Base-by-base conservation (phyloP, 2,888 invertebrate genomes). In the Brenthis hecate region DNA sequence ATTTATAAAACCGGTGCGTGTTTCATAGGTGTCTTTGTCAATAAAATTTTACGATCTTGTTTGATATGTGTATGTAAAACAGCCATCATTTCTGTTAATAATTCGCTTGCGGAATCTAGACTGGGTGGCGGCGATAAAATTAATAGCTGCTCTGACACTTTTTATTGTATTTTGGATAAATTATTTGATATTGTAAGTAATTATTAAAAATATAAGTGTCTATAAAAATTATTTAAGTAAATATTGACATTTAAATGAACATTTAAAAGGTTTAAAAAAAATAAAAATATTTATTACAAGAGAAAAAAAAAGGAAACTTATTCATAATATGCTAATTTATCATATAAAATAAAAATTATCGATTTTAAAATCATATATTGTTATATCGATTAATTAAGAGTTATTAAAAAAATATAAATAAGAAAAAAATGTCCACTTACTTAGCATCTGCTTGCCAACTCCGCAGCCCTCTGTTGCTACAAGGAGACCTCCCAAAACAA, bases 21-120 rank as follows among this genome's bases (percentile, higher is more conserved):
- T 74, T 85, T 82, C 73, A 87, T 88, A 90, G 89, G 87, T 91
- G 88, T 87, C 84, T 80, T 65, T 73, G 81, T 82, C 84, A 80
- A 92, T 91, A 91, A 91, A 91, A 86, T 88, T 91, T 92, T 87
- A 92, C 83, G 88, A 88, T 79, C 82, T 85, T 84, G 76, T 80
- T 74, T 85, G 81, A 86, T 85, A 85, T 86, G 23, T 78, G 85
- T 90, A 91, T 92, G 91, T 80, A 80, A 92, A 86, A 77, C 77
- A 74, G 72, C 70, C 75, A 71, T 75, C 80, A 80, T 79, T 80
- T 83, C 85, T 78, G 77, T 73, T 74, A 68, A 81, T 82, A 88
- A 87, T 85, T 82, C 73, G 84, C 85, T 83, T 72, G 75, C 74
- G 74, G 80, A 81, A 85, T 85, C 84, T 85, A 91, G 91, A 92